phyloP scores from a whole-genome alignment of 2,113 vertebrate genomes.

The Ptychochromis oligacanthus region DNA sequence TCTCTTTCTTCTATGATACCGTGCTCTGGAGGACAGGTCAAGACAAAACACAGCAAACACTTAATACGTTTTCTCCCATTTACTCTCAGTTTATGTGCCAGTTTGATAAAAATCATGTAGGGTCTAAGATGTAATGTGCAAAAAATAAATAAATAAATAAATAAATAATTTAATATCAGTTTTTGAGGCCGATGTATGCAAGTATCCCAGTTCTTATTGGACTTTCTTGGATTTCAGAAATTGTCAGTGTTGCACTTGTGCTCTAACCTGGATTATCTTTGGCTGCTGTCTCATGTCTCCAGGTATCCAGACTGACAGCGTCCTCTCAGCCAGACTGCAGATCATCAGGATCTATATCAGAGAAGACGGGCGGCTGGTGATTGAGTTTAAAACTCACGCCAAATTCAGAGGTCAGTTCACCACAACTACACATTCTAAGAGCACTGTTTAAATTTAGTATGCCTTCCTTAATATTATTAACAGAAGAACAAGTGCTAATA shows the following conservation, averaged over 20 bases:
- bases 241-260: not conserved
- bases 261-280: not conserved
- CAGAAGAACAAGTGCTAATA: too few species aligned
- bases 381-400: constrained; percentile 98
- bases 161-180: not conserved
- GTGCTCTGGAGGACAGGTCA: constrained; percentile 96
- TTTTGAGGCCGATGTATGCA: not conserved
- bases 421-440: fast-evolving
- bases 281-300: not conserved
- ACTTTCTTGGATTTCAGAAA: not conserved
- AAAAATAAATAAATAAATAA: fast-evolving
- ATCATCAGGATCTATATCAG: constrained; percentile 97
- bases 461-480: not conserved
- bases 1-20: constrained; percentile 98
- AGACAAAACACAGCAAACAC: not conserved
- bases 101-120: not conserved
- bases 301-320: constrained; percentile 98
- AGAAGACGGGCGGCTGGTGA: constrained; percentile 93
- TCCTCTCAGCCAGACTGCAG: constrained; percentile 94
- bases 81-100: not conserved
- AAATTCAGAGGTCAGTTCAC: constrained; percentile 91
- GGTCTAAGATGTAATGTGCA: fast-evolving
- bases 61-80: too few species aligned
- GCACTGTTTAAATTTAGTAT: not conserved
- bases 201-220: fast-evolving